These are phyloP conservation scores for Malaclemys terrapin DNA, from an alignment of 2,113 vertebrate species.

Conservation along the genomic window DNA sequence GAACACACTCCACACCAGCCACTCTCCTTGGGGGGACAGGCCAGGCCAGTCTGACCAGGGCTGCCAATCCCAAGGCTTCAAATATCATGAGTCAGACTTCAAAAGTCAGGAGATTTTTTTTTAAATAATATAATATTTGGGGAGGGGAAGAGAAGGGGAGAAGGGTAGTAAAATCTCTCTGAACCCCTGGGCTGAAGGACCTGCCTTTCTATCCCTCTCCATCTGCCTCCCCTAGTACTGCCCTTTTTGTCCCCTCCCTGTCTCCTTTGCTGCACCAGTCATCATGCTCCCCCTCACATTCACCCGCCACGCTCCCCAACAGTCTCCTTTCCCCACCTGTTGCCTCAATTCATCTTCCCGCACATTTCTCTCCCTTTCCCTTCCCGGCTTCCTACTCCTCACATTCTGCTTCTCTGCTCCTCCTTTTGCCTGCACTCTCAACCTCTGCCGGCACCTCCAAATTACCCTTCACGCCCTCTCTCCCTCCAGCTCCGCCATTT, in stretches of 20 bases:
- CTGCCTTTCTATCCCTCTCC: neutral
- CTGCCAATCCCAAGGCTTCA: neutral
- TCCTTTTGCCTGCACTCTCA: neutral
- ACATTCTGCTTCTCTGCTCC: neutral
- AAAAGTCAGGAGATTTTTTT: neutral
- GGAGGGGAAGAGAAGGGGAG: too few species aligned
- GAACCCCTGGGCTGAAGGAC: neutral
- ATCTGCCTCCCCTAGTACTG: neutral
- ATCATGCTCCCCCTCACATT: neutral
- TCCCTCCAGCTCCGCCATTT: neutral
- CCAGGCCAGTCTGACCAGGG: neutral
- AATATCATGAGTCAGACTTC: neutral
- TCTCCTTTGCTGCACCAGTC: neutral
- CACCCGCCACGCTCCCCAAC: neutral
- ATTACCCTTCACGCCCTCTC: rapidly evolving
- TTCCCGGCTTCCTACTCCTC: neutral
- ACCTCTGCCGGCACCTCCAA: neutral
- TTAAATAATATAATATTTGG: too few species aligned
- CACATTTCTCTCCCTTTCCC: neutral
- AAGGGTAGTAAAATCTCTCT: neutral
- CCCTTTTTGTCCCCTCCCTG: neutral
- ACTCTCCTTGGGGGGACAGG: rapidly evolving
- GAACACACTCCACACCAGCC: neutral
- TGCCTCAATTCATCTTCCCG: neutral
- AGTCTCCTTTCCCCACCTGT: neutral